Evolutionary conservation across 2,888 invertebrate genomes (phyloP).

Genomic region (Tromatobia lineatoria): DNA sequence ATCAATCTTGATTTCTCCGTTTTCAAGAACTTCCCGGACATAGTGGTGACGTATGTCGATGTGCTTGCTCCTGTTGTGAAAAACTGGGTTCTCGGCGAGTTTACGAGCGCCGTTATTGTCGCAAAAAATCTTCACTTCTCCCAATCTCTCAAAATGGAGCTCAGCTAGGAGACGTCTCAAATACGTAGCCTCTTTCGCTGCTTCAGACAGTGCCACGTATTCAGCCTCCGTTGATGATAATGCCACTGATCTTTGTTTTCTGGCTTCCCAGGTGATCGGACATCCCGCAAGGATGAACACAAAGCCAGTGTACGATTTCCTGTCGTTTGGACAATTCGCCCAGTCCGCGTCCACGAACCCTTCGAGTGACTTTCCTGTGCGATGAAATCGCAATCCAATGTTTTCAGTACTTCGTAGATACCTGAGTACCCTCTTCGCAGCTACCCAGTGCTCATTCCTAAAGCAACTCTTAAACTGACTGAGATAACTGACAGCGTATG

Average conservation of each 20-base stretch:
- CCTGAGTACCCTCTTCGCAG: slow-evolving; percentile 41
- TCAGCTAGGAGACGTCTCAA: slow-evolving; percentile 24
- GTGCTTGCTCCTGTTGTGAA: slow-evolving; percentile 23
- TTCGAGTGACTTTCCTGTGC: not conserved
- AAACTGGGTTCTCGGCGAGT: slow-evolving; percentile 6
- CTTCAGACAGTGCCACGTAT: too few relatives aligned
- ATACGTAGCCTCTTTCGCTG: slow-evolving; percentile 36
- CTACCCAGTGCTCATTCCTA: slow-evolving; percentile 45
- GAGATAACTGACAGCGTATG: slow-evolving; percentile 32
- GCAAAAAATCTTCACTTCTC: not conserved
- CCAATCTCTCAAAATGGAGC: not conserved
- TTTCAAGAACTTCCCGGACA: too few relatives aligned
- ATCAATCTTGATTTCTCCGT: not conserved
- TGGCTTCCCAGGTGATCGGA: slow-evolving; percentile 39
- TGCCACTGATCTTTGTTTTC: slow-evolving; percentile 45
- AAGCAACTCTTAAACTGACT: slow-evolving; percentile 53
- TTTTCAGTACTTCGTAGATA: slow-evolving; percentile 18
- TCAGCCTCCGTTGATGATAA: too few relatives aligned
- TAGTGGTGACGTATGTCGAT: not conserved
- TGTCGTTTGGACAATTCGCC: slow-evolving; percentile 33
- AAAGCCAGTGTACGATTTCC: slow-evolving; percentile 51
- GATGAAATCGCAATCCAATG: slow-evolving; percentile 42
- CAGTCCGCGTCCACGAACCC: slow-evolving; percentile 54
- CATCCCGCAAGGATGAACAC: slow-evolving; percentile 10
- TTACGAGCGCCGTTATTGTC: slow-evolving; percentile 34